Evolutionary conservation across 2,888 invertebrate genomes (phyloP).

Genomic region (Pterostichus niger): DNA sequence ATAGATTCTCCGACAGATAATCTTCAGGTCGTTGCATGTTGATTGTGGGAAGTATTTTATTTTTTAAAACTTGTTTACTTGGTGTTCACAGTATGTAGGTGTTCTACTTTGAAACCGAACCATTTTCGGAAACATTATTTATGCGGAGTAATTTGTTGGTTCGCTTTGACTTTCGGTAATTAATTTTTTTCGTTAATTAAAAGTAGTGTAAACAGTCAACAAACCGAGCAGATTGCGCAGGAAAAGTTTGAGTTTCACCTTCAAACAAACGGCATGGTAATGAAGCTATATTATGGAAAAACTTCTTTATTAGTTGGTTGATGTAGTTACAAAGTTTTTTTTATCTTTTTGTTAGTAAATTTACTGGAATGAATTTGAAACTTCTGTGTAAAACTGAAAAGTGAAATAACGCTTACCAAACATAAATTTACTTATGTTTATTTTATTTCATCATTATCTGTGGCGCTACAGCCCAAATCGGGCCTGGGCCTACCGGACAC

Average conservation of each 20-base stretch:
- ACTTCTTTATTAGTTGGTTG: conserved; percentile 21
- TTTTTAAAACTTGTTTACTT: neutral
- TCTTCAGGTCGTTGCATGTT: conserved; percentile 2
- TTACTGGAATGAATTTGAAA: conserved; percentile 4
- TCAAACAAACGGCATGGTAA: neutral
- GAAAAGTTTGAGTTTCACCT: conserved; percentile 11
- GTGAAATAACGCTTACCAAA: conserved; percentile 2
- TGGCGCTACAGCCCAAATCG: too few relatives aligned
- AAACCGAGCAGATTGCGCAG: conserved; percentile 1
- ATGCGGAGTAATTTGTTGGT: neutral
- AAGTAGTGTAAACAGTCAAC: conserved; percentile 19
- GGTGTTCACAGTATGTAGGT: neutral
- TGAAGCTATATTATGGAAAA: neutral
- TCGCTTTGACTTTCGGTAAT: conserved; percentile 30
- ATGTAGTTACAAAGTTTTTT: conserved; percentile 9
- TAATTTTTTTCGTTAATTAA: conserved; percentile 38
- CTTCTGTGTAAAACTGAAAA: neutral
- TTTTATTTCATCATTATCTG: too few relatives aligned
- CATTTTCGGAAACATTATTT: neutral
- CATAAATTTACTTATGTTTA: neutral
- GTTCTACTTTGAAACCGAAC: neutral
- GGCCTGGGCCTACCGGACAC: too few relatives aligned
- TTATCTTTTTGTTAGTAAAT: neutral
- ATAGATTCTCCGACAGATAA: conserved; percentile 3
- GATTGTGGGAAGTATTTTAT: conserved; percentile 19